Percentiles rank a stretch among this genome's conserved stretches.
phyloP scores from a whole-genome alignment of 2,888 invertebrate genomes.

The Hemicrepidius hirtus region DNA sequence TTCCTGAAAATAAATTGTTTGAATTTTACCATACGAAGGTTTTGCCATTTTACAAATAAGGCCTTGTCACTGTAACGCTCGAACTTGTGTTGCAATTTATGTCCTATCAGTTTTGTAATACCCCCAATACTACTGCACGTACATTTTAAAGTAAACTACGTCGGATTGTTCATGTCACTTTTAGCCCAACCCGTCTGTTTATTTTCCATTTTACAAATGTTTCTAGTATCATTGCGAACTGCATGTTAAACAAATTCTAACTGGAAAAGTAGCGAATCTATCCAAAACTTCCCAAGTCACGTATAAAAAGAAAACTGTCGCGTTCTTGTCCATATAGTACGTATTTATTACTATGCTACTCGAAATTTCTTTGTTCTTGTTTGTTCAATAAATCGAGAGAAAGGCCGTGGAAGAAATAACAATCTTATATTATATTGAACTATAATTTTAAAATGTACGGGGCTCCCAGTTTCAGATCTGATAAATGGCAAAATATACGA shows the following conservation, averaged over 20 bases:
- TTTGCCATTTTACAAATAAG: conserved; percentile 3
- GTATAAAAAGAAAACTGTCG: conserved; percentile 14
- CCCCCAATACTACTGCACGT: not conserved
- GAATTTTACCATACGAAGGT: not conserved
- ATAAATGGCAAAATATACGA: conserved; percentile 18
- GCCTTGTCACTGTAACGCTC: not conserved
- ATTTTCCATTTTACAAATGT: conserved; percentile 9
- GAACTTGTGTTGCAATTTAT: not conserved
- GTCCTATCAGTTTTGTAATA: not conserved
- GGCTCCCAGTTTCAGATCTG: conserved; percentile 13
- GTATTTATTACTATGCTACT: conserved; percentile 16
- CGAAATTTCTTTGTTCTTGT: conserved; percentile 21
- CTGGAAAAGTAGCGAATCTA: not conserved
- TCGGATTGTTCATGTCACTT: conserved; percentile 1
- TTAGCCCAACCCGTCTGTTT: not conserved
- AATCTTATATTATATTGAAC: conserved; percentile 22
- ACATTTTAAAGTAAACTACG: conserved; percentile 2
- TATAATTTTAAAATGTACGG: conserved; percentile 24
- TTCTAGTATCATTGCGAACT: conserved; percentile 13
- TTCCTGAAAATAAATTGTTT: too few species aligned
- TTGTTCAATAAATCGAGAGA: conserved; percentile 15
- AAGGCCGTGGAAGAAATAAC: conserved; percentile 17
- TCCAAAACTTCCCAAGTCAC: conserved; percentile 8
- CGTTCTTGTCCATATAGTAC: conserved; percentile 9
- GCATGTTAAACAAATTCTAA: conserved; percentile 16